Evolutionary conservation across 2,888 invertebrate species (phyloP), one percentile per base, ranked within the genome.

Genomic region (Agrilus mali): DNA sequence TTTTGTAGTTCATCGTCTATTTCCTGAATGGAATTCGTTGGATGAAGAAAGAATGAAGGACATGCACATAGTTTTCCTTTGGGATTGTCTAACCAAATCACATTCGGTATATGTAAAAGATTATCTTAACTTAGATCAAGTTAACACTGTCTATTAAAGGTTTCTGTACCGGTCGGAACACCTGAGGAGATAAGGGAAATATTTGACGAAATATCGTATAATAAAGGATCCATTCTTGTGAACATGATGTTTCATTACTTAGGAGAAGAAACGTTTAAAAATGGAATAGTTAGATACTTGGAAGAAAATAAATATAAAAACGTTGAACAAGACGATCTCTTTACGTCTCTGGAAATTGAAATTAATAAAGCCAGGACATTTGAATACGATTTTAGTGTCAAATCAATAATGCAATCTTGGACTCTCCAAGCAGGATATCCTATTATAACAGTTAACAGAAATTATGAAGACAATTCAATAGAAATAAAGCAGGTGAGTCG

Each of bases 211-310:
- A 89, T 90, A 53, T 86, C 88, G 0, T 90, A 90, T 64, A 76
- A 78, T 49, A 90, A 90, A 66, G 90, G 90, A 0, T 80, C 88
- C 1, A 77, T 81, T 0, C 74, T 96, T 36, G 78, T 96, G 47
- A 74, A 93, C 36, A 96, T 96, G 95, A 89, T 95, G 84, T 79
- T 81, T 52, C 72, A 82, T 59, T 85, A 88, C 65, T 73, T 95
- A 16, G 92, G 93, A 0, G 78, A 84, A 38, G 71, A 77, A 0
- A 73, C 80, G n/a, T 83, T 88, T 64, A 72, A 77, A 49, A 65
- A 69, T 49, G 84, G 83, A 8, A 69, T 85, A 12, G 75, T 75
- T 44, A 77, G 73, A 49, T 86, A 86, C 60, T 65, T 87, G 15
- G 62, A 68, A 1, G 71, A 73, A 43, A 74, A 78, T 55, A 74